Base-by-base conservation (phyloP, 2,888 invertebrate species). In the Agonopterix subpropinquella region DNA sequence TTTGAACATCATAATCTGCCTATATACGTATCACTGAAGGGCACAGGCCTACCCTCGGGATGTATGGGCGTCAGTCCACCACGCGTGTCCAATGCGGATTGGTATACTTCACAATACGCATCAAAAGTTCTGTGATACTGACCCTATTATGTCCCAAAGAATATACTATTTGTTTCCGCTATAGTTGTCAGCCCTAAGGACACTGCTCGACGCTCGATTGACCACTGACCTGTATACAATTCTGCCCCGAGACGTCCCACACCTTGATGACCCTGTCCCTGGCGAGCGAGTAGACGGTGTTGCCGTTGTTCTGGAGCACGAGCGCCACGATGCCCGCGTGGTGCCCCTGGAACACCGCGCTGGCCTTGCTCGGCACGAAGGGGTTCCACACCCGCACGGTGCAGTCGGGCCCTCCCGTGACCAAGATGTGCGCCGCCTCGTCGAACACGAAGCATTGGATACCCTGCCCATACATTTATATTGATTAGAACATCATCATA, bases 321-420 rank as follows among this genome's bases (percentile, higher is more conserved):
- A 96, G 75, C 47, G 90, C 89, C 11, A 90, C 89, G 56, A 96
- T 90, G 9, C 92, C 91, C 1, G 92, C 89, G 64, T 91, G 92
- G 72, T 96, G 96, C 0, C 95, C 95, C 37, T 61, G 48, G 37
- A 95, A 84, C 10, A 91, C 77, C 8, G 90, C 89, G 43, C 83
- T 91, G 0, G 94, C 90, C 64, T 92, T 92, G 46, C 83, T 79
- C 1, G 93, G 90, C n/a, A 94, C 91, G 70, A 94, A 94, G 0
- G 95, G 92, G 77, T 94, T 95, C 96, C 96, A 96, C 47, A 95
- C 84, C 39, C 95, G 91, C 28, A 95, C 89, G 47, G 90, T 70
- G 59, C 93, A 92, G 77, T 96, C 96, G 7, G 94, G 92, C 4
- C 96, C 93, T 1, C 95, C 96, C 1, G 92, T 92, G 48, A 90